Evolutionary conservation across 2,113 vertebrate species (phyloP).

Genomic region (Miniopterus natalensis): DNA sequence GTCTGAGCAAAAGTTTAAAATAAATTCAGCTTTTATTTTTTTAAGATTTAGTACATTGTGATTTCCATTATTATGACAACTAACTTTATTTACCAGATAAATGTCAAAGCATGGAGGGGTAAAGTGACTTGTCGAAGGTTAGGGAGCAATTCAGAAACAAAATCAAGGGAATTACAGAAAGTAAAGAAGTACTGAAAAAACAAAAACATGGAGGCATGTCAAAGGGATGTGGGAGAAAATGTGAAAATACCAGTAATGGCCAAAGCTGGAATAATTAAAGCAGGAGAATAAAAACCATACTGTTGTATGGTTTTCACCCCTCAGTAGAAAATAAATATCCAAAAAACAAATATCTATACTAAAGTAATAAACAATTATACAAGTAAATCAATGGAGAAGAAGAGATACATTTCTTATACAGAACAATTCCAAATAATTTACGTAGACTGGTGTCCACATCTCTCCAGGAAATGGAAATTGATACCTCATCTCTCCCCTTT

Average conservation of each 20-base stretch:
- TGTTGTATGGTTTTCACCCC: neutral
- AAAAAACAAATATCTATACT: neutral
- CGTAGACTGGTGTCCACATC: neutral
- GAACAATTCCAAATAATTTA: constrained; percentile 31
- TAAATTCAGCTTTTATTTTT: neutral
- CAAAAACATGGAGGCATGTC: neutral
- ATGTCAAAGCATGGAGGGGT: neutral
- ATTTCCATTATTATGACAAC: constrained; percentile 2
- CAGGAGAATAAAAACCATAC: neutral
- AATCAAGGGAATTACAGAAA: neutral
- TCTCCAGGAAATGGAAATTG: neutral
- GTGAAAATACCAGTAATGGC: neutral
- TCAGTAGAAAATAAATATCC: neutral
- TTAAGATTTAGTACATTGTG: neutral
- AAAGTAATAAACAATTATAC: neutral
- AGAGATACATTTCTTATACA: neutral
- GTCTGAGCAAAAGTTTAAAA: neutral
- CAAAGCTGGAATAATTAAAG: neutral
- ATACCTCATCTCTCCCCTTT: neutral
- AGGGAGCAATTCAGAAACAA: neutral
- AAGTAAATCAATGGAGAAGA: neutral
- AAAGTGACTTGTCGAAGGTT: neutral
- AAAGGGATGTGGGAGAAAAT: neutral
- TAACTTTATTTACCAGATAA: neutral
- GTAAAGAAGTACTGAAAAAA: neutral